Conservation (phyloP, 2,888 invertebrate species). For the Ophonus ardosiacus region DNA sequence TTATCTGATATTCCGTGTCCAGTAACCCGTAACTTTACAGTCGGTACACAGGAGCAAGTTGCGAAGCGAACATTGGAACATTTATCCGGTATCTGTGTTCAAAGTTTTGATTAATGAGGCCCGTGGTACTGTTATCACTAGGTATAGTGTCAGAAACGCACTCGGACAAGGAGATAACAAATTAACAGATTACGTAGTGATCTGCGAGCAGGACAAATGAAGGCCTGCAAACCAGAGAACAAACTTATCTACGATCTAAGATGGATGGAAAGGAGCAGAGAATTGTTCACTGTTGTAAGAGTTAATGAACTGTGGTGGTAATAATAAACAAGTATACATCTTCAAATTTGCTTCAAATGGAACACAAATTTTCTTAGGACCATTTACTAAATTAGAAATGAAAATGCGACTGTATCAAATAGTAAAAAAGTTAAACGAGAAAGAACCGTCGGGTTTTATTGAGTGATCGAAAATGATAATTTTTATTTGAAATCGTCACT, state of each 20-base stretch:
- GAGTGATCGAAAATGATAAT: too few relatives aligned
- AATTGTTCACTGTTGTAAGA: background rate
- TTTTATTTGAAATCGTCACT: too few relatives aligned
- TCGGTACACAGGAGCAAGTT: constrained; percentile 47
- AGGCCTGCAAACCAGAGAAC: background rate
- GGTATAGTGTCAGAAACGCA: constrained; percentile 29
- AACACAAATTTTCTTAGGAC: too few relatives aligned
- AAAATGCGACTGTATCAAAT: too few relatives aligned
- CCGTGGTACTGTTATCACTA: constrained; percentile 44
- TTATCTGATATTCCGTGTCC: constrained; percentile 15
- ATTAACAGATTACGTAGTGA: constrained; percentile 52
- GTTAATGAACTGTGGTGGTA: background rate
- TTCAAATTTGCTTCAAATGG: too few relatives aligned
- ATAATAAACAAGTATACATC: too few relatives aligned
- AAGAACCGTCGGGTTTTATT: too few relatives aligned
- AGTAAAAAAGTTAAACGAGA: too few relatives aligned
- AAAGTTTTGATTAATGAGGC: constrained; percentile 54
- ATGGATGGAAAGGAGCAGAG: background rate
- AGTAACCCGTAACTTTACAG: constrained; percentile 22
- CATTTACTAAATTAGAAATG: too few relatives aligned
- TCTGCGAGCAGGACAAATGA: constrained; percentile 34
- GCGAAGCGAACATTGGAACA: constrained; percentile 22
- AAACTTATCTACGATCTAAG: constrained; percentile 26
- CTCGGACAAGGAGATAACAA: constrained; percentile 30
- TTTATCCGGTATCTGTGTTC: constrained; percentile 52